Evolutionary conservation across 1,140 invertebrate species (phyloP).

Genomic region (Papilio glaucus): DNA sequence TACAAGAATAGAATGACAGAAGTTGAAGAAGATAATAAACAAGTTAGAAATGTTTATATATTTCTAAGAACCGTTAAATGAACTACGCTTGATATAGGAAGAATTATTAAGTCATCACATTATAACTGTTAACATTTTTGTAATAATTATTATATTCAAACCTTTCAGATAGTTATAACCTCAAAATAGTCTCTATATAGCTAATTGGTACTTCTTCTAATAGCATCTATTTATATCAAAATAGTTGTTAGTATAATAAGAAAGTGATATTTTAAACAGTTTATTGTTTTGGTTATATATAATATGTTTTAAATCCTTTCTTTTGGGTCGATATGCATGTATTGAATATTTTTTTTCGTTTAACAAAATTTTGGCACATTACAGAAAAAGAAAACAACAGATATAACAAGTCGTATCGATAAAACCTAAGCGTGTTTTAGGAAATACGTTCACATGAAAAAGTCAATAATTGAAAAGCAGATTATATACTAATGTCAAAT

Average conservation of each 20-base stretch:
- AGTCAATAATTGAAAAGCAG: too few relatives aligned
- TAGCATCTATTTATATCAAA: slow-evolving; percentile 25
- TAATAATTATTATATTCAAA: too few relatives aligned
- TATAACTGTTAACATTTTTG: slow-evolving; percentile 13
- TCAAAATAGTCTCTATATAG: slow-evolving; percentile 28
- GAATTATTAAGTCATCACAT: slow-evolving; percentile 18
- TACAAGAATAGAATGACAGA: slow-evolving; percentile 5
- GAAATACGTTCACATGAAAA: too few relatives aligned
- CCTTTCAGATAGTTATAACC: not conserved
- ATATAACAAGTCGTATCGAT: slow-evolving; percentile 17
- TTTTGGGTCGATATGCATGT: slow-evolving; percentile 30
- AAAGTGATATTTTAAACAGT: slow-evolving; percentile 36
- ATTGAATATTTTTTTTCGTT: slow-evolving; percentile 12
- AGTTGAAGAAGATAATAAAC: slow-evolving; percentile 26
- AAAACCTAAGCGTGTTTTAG: too few relatives aligned
- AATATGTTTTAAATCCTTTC: slow-evolving; percentile 19
- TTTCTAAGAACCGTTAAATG: slow-evolving; percentile 3
- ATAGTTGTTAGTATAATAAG: slow-evolving; percentile 28
- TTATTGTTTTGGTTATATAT: slow-evolving; percentile 11
- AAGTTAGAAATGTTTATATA: slow-evolving; percentile 12
- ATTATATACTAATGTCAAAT: too few relatives aligned
- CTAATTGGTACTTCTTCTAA: slow-evolving; percentile 31
- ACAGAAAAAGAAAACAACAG: slow-evolving; percentile 45
- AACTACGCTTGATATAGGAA: slow-evolving; percentile 14
- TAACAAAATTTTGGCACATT: slow-evolving; percentile 62